Base-by-base conservation (phyloP, 2,113 vertebrate species). In the Strix aluco region DNA sequence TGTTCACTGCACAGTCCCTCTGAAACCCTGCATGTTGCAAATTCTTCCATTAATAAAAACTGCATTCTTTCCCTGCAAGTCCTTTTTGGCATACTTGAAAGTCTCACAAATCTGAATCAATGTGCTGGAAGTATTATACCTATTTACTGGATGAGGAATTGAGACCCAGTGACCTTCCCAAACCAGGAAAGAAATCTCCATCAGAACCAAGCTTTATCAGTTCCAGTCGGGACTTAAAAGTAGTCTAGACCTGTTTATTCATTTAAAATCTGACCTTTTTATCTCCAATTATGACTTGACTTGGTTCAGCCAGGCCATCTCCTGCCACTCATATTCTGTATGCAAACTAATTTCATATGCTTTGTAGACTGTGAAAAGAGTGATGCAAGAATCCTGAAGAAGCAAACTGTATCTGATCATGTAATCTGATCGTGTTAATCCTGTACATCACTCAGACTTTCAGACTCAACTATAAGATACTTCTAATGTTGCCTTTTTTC, bases 31-130 rank as follows among this genome's bases (percentile, higher is more conserved):
- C 46, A 38, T 57, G 86, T 85, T 84, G 26, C 11, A 82, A 69
- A 87, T 95, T 77, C 77, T 94, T 97, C 88, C 69, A 47, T 65
- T 93, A 72, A 79, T 79, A 38, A 81, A 92, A 94, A 9, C 11
- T 18, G 3, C 27, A 13, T 88, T 93, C 47, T 93, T 91, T 59
- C 75, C 49, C 52, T 78, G 49, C 16, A 65, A 67, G 23, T 55
- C 40, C 7, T 85, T 82, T 86, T 36, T 61, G 34, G 30, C 27
- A 38, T 44, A 42, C 36, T 74, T 69, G 55, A 65, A 94, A 63
- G 19, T 55, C 26, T 78, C 69, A 69, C 16, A 69, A 72, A 74
- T 32, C 30, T 4, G 1, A 72, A 22, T 85, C 69, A 57, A 58
- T 1, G 1, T 70, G 20, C 27, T 67, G 46, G 13, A 91, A 69